Percentiles rank a stretch among this genome's conserved stretches.
phyloP scores from a whole-genome alignment of 2,888 invertebrate species.

The Taphrorychus bicolor region DNA sequence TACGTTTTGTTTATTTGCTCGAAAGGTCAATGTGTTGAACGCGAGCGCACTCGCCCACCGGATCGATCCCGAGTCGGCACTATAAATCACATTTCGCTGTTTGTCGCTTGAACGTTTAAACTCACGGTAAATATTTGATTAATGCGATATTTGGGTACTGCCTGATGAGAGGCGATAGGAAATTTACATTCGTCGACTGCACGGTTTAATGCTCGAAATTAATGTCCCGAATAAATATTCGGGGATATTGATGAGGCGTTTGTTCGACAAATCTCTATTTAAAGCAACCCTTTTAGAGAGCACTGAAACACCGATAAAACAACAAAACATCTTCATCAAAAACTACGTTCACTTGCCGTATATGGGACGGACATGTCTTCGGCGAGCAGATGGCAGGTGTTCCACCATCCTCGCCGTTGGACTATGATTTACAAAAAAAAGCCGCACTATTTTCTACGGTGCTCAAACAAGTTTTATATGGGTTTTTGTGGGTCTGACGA shows the following conservation, averaged over 20 bases:
- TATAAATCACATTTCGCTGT: conserved; percentile 13
- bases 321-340: not conserved
- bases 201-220: not conserved
- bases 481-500: not conserved
- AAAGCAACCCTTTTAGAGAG: not conserved
- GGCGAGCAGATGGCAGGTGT: not conserved
- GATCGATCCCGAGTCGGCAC: conserved; percentile 28
- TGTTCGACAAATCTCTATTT: not conserved
- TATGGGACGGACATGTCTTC: not conserved
- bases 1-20: conserved; percentile 45
- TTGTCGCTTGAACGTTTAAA: conserved; percentile 10
- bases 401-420: not conserved
- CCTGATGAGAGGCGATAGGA: conserved; percentile 3
- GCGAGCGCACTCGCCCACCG: conserved; percentile 7
- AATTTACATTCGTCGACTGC: conserved; percentile 4
- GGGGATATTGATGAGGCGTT: not conserved
- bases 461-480: not conserved
- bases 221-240: not conserved
- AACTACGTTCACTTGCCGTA: not conserved
- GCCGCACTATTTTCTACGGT: not conserved
- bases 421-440: not conserved
- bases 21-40: conserved; percentile 41
- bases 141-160: conserved; percentile 12
- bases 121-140: conserved; percentile 22
- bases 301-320: too few species aligned